Base-by-base conservation (phyloP, 1,140 invertebrate species). In the Hestina assimilis region DNA sequence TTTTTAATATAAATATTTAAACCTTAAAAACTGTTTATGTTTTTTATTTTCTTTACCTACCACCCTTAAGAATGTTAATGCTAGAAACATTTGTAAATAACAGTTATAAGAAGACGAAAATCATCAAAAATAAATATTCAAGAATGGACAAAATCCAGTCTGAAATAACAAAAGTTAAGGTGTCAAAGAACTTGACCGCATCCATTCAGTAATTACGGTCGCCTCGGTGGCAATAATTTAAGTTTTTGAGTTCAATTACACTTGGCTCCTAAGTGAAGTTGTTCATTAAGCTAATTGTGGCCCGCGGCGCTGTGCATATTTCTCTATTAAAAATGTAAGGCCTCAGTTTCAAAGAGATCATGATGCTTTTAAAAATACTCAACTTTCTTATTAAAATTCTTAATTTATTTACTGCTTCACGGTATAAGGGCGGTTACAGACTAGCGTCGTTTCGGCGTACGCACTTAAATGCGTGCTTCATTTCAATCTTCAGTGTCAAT, bases 221-320 rank as follows among this genome's bases (percentile, higher is more conserved):
- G 17, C 21, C 14, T 26, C 57, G 61, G 58, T 55, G 29, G 28
- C 17, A 63, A 56, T 57, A 65, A 61, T 62, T 53, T 48, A 68
- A 68, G 69, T 69, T 74, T 66, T 59, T 67, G 53, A 63, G 59
- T 61, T 52, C 59, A 62, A 67, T 63, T 73, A 68, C 63, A 45
- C 35, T 56, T 57, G 38, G 21, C 54, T 57, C 45, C 48, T 48
- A 56, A 66, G 62, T 66, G 60, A 45, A 45, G 40, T 64, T 62
- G 56, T 63, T 74, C 65, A 66, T 69, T 71, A 69, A 40, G 46
- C 24, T 64, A 67, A 63, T 72, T 66, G 58, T 59, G 29, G 46
- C 35, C 31, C 21, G 59, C 11, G 41, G 17, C 24, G 31, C 33
- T 28, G 53, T 11, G 14, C 41, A 14, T 29, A 14, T 46, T 52